phyloP scores from a whole-genome alignment of 2,797 vertebrate genomes.

The Austrolebias charrua region DNA sequence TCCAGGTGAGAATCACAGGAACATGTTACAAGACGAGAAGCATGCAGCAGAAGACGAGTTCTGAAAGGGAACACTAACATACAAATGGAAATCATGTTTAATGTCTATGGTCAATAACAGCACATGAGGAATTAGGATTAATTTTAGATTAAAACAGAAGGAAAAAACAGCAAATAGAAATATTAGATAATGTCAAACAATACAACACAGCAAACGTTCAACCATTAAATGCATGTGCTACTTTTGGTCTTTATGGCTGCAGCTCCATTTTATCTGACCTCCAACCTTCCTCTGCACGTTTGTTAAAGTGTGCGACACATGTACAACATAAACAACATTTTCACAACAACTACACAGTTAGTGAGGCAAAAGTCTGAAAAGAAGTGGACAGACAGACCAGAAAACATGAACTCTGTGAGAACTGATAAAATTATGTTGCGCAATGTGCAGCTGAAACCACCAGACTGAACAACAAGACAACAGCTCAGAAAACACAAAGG shows the following conservation, averaged over 20 bases:
- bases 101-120: slow-evolving; percentile 28
- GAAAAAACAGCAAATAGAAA: slow-evolving; percentile 25
- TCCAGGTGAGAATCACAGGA: slow-evolving; percentile 52
- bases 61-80: neutral
- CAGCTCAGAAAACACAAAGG: slow-evolving; percentile 56
- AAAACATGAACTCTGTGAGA: slow-evolving; percentile 40
- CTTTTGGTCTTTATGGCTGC: neutral
- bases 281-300: slow-evolving; percentile 1
- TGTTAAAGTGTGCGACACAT: slow-evolving; percentile 6
- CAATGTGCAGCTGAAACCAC: slow-evolving; percentile 52
- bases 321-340: slow-evolving; percentile 20
- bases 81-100: slow-evolving; percentile 8
- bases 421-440: slow-evolving; percentile 22
- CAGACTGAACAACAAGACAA: slow-evolving; percentile 52
- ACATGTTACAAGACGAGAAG: slow-evolving; percentile 14
- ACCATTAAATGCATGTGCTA: neutral
- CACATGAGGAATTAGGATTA: slow-evolving; percentile 42
- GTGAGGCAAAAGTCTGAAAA: slow-evolving; percentile 51
- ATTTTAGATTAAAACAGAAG: neutral
- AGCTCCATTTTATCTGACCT: slow-evolving; percentile 12
- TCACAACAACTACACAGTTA: slow-evolving; percentile 52
- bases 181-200: slow-evolving; percentile 5
- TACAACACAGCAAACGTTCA: slow-evolving; percentile 11
- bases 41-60: slow-evolving; percentile 36
- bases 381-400: slow-evolving; percentile 38